phyloP scores from a whole-genome alignment of 2,888 invertebrate species.

The Leptodirus hochenwartii region DNA sequence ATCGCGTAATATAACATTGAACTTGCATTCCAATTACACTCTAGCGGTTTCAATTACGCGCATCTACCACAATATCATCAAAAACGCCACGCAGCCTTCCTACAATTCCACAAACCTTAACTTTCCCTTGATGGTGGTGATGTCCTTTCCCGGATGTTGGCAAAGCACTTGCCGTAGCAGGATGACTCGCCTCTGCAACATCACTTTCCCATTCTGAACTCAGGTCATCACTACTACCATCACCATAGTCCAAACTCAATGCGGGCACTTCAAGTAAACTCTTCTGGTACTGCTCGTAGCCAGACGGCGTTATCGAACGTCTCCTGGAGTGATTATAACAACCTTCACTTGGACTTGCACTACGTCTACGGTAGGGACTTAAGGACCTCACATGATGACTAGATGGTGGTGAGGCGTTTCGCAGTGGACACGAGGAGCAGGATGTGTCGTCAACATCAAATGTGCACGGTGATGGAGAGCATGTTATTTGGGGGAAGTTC shows the following conservation, averaged over 20 bases:
- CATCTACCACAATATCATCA: no score
- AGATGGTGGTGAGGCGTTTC: not conserved
- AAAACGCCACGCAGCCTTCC: no score
- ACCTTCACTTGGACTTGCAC: slow-evolving; percentile 16
- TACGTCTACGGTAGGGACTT: slow-evolving; percentile 15
- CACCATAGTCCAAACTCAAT: slow-evolving; percentile 56
- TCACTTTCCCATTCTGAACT: slow-evolving; percentile 88
- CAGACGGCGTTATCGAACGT: slow-evolving; percentile 25
- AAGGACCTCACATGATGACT: slow-evolving; percentile 15
- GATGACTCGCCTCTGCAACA: slow-evolving; percentile 24
- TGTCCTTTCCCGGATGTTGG: no score
- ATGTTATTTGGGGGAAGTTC: slow-evolving; percentile 23
- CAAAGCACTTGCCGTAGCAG: no score
- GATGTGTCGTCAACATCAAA: slow-evolving; percentile 19
- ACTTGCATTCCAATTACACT: no score
- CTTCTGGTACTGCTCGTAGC: slow-evolving; percentile 62
- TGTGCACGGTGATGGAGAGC: slow-evolving; percentile 24
- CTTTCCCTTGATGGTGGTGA: no score
- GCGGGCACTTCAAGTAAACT: slow-evolving; percentile 59
- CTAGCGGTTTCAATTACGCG: no score
- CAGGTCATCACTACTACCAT: slow-evolving; percentile 79
- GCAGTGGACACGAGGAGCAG: slow-evolving; percentile 6
- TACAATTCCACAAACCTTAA: no score
- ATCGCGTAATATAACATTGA: no score
- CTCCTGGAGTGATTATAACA: no score